Evolutionary conservation across 2,888 invertebrate species (phyloP).

Genomic region (Litoditis marina): DNA sequence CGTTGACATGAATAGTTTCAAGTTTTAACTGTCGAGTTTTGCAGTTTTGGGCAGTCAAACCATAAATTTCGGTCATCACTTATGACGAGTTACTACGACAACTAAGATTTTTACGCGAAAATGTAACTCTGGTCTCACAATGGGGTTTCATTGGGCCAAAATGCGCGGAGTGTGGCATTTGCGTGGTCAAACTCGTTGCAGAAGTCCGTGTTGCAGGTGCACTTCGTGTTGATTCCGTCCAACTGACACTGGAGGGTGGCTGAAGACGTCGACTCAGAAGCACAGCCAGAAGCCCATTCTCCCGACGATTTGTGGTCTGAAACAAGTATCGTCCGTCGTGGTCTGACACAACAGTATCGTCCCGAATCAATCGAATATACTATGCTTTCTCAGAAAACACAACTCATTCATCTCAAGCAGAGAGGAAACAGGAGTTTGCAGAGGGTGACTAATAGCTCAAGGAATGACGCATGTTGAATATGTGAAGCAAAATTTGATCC

Average conservation of each 20-base stretch:
- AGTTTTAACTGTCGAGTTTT: too few species aligned
- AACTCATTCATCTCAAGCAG: too few species aligned
- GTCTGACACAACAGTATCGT: background rate
- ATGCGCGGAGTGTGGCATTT: conserved; percentile 4
- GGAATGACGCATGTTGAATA: too few species aligned
- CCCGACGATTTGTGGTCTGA: conserved; percentile 4
- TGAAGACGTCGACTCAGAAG: background rate
- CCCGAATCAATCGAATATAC: background rate
- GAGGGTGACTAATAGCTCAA: too few species aligned
- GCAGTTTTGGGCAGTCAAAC: background rate
- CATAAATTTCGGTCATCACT: too few species aligned
- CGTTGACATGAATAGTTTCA: too few species aligned
- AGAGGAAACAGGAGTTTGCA: too few species aligned
- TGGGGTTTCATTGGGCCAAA: conserved; percentile 10
- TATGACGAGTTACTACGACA: background rate
- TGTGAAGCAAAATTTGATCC: too few species aligned
- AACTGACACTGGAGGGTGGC: background rate
- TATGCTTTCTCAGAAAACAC: too few species aligned
- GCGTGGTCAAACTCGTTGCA: conserved; percentile 13
- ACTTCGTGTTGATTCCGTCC: background rate
- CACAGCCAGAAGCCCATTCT: conserved; percentile 15
- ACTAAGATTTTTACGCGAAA: background rate
- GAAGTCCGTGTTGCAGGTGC: conserved; percentile 15
- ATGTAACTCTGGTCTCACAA: conserved; percentile 3
- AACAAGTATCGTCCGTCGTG: background rate